These are phyloP conservation scores for Hemicordylus capensis DNA, from an alignment of 2,113 vertebrate species.

Conservation along the genomic window DNA sequence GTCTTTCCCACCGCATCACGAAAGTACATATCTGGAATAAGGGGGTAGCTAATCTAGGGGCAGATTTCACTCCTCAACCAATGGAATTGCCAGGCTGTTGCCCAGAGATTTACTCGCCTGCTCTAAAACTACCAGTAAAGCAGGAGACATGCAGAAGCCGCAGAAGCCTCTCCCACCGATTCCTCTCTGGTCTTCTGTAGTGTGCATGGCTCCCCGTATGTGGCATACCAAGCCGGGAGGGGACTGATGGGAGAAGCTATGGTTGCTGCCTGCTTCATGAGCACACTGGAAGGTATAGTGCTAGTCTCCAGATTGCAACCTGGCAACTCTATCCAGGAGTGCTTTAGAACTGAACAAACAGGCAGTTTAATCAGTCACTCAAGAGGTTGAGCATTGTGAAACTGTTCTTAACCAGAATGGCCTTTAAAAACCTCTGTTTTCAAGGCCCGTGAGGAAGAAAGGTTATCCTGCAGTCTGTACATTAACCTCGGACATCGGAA, in stretches of 20 bases:
- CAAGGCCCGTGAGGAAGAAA: background rate
- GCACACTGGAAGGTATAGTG: rapidly evolving
- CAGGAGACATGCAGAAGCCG: background rate
- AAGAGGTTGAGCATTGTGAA: background rate
- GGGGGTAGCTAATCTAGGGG: too few relatives aligned
- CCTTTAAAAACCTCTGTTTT: background rate
- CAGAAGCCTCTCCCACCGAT: background rate
- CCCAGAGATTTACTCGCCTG: background rate
- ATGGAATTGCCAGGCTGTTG: background rate
- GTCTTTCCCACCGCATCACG: too few relatives aligned
- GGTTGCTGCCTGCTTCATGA: background rate
- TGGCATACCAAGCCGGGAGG: background rate
- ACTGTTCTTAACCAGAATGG: background rate
- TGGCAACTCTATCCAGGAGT: background rate
- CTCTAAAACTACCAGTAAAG: background rate
- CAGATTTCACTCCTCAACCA: background rate
- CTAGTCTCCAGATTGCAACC: background rate
- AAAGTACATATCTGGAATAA: too few relatives aligned
- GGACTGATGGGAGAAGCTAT: background rate
- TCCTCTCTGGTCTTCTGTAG: background rate
- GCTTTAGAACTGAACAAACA: background rate
- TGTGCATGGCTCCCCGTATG: background rate
- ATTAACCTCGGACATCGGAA: background rate
- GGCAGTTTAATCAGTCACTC: conserved; percentile 23
- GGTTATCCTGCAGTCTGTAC: background rate